Base-by-base conservation (phyloP, 1,140 invertebrate genomes). In the Grapholita molesta region DNA sequence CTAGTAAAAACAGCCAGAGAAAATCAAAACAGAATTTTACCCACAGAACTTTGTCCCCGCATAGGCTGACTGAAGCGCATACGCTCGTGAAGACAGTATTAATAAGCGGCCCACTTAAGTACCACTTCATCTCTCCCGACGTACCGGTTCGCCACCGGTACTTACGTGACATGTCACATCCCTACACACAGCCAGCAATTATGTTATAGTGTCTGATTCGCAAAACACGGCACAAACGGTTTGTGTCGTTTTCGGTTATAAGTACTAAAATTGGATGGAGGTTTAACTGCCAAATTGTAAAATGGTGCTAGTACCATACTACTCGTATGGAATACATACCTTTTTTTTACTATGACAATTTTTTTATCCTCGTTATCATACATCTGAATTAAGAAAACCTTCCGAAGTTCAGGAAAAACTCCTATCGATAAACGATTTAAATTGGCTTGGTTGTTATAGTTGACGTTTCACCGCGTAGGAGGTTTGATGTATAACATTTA, bases 141-240 rank as follows among this genome's bases (percentile, higher is more conserved):
- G 42, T 48, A 48, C 42, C 42, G 42, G 42, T 48, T 21, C 42
- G 15, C 9, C 18, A 48, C 42, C 42, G 18, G 42, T 48, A 48
- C 42, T 48, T n/a, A 7, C 7, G 28, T 9, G 15, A 18, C 25
- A 28, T 28, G 42, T 48, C 42, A 48, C 25, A 28, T 28, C 55
- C n/a, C 24, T 61, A 28, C 12, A 30, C 25, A 28, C 55, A 15
- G 21, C 55, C 28, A 28, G 28, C 55, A 61, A 61, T 61, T 61
- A 61, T 25, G 55, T 61, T 30, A 61, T 61, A 61, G 55, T 61
- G 55, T 25, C 28, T 53, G 55, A 61, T 61, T 30, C 25, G 55
- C 55, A n/a, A 61, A 61, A 57, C 25, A 57, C 12, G 55, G 12
- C 55, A 3, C 55, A 61, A 61, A 61, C 28, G 53, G 24, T 28